phyloP scores from a whole-genome alignment of 2,797 vertebrate species.

The Psittacula echo region DNA sequence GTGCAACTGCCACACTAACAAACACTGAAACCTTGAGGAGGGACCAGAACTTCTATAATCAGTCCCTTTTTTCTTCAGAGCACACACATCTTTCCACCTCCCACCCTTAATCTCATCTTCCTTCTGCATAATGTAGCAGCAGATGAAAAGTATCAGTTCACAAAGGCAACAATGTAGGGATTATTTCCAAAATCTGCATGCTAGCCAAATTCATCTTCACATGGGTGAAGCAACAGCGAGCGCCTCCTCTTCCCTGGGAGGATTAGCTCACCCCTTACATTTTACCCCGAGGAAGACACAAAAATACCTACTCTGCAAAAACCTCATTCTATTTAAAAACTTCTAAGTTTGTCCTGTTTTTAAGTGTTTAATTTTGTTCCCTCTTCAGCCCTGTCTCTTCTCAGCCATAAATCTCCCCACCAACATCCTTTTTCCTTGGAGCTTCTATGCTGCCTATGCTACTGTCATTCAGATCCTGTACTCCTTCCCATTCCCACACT shows the following conservation, averaged over 20 bases:
- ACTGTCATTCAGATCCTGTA: background rate
- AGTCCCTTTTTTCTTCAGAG: background rate
- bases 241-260: slow-evolving; percentile 26
- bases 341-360: background rate
- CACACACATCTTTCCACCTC: background rate
- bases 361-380: background rate
- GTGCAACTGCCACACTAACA: background rate
- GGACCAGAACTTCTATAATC: background rate
- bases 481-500: slow-evolving; percentile 14
- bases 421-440: background rate
- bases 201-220: slow-evolving; percentile 51
- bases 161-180: background rate
- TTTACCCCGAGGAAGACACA: background rate
- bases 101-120: background rate
- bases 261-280: background rate
- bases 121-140: background rate
- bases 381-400: background rate
- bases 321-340: background rate
- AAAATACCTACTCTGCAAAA: background rate
- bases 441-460: background rate
- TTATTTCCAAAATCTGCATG: slow-evolving; percentile 24
- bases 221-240: background rate
- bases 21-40: background rate
- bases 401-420: slow-evolving; percentile 1
- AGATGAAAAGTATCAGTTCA: background rate